phyloP scores from a whole-genome alignment of 2,888 invertebrate species.

The Helicoverpa assulta region DNA sequence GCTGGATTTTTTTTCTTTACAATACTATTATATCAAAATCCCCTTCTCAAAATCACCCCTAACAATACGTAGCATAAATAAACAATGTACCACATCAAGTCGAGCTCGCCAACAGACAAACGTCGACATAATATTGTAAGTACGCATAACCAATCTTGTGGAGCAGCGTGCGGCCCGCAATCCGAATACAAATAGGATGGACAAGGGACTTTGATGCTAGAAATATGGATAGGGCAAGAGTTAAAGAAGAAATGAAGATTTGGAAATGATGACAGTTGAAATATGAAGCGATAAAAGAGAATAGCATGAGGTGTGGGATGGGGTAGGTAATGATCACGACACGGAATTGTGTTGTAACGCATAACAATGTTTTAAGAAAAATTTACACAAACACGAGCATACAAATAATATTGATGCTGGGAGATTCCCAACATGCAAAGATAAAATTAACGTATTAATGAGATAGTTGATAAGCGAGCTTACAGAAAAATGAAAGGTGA shows the following conservation, averaged over 20 bases:
- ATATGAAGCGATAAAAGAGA: no score
- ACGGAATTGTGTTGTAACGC: no score
- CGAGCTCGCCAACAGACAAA: conserved; percentile 28
- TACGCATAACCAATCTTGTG: conserved; percentile 63
- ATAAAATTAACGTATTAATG: no score
- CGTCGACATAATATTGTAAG: conserved; percentile 54
- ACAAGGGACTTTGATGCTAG: conserved; percentile 17
- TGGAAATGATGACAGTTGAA: background rate
- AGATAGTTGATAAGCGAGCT: no score
- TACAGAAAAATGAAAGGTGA: no score
- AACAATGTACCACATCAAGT: conserved; percentile 31
- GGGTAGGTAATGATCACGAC: no score
- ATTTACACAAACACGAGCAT: no score
- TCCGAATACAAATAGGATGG: conserved; percentile 64
- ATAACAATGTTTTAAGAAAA: no score
- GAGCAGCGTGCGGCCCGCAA: conserved; percentile 55
- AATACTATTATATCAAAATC: background rate
- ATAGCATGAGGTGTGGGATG: no score
- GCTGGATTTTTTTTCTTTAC: no score
- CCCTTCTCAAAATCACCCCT: background rate
- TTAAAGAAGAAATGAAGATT: background rate
- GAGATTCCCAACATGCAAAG: no score
- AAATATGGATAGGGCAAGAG: conserved; percentile 21
- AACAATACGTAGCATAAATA: conserved; percentile 27
- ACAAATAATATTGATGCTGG: no score